Evolutionary conservation across 2,113 vertebrate species (phyloP), one percentile per base, ranked within the genome.

Genomic region (Xiphophorus maculatus): DNA sequence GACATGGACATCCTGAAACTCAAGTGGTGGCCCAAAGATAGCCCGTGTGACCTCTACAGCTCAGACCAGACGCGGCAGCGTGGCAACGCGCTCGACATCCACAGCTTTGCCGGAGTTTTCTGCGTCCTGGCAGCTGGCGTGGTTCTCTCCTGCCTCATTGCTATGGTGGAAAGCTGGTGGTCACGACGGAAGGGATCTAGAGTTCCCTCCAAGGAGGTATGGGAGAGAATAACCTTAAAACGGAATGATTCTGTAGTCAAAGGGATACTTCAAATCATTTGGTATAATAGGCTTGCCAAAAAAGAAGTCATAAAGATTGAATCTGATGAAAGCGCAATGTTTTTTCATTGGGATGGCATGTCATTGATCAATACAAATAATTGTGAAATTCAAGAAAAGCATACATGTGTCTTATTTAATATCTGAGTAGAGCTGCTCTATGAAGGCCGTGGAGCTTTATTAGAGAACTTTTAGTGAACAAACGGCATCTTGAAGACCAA

Each of bases 131-230:
- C 98, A 1, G 98, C 96, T 14, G 98, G 98, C 1, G 96, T 99
- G 84, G 95, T 99, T 75, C 95, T 99, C n/a, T 98, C 98, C 91
- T 99, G 98, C 91, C 95, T 99, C 89, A 99, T 99, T 88, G 98
- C 97, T 85, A 98, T 98, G 94, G 94, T 99, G 92, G 98, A 99
- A 94, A 98, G 97, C 0, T 99, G 98, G 97, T 99, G 98, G 98
- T 97, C 95, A 88, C 95, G 97, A 87, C 95, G 96, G 84, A 99
- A 98, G 95, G 97, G 97, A 90, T 99, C 97, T 69, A 94, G 96
- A 48, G 97, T 98, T 84, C 98, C 98, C 5, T 99, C 98, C 63
- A 99, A 99, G 96, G 98, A 99, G 98, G 98, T 99, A 97, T 11
- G 70, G 40, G 80, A 37, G 25, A 33, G 66, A 28, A 74, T 40